Conservation (phyloP, 2,888 invertebrate genomes). For the Drosophila cracens region DNA sequence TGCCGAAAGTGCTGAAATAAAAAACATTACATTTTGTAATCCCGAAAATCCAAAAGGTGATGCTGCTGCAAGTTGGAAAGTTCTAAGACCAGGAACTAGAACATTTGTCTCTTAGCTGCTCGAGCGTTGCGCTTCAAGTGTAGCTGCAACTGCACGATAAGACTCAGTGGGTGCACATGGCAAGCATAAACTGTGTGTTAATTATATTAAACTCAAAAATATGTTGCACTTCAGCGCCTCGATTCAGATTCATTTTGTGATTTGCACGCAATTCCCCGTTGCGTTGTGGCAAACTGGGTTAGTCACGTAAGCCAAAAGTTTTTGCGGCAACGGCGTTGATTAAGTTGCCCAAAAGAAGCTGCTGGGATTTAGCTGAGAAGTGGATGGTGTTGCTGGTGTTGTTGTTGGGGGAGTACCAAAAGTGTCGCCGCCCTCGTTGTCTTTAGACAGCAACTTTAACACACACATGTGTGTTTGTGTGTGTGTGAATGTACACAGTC, state of each 20-base stretch:
- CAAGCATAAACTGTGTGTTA: slow-evolving; percentile 55
- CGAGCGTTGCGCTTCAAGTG: background rate
- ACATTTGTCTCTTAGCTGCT: background rate
- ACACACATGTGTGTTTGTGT: slow-evolving; percentile 30
- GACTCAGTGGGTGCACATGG: slow-evolving; percentile 3
- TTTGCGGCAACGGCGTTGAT: slow-evolving; percentile 60
- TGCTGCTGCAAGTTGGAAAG: background rate
- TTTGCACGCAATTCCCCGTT: slow-evolving; percentile 52
- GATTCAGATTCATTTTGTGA: slow-evolving; percentile 34
- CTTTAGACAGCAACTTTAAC: slow-evolving; percentile 22
- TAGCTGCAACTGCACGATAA: background rate
- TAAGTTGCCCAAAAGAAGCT: slow-evolving; percentile 67
- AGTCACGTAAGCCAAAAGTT: slow-evolving; percentile 73
- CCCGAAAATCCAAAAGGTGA: background rate
- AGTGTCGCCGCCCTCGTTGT: slow-evolving; percentile 53
- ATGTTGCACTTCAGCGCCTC: slow-evolving; percentile 50
- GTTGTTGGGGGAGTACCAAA: slow-evolving; percentile 22
- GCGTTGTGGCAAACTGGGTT: slow-evolving; percentile 62
- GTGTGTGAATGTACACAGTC: slow-evolving; percentile 21
- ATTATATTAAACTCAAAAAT: slow-evolving; percentile 60
- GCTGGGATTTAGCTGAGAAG: slow-evolving; percentile 53
- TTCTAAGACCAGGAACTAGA: background rate
- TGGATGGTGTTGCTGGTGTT: slow-evolving; percentile 1
- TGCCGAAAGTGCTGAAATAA: background rate
- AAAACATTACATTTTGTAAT: background rate